Percentiles rank a stretch among this genome's conserved stretches.
These are phyloP conservation scores for Lagopus leucura DNA, from an alignment of 2,113 vertebrate species.

Conservation along the genomic window DNA sequence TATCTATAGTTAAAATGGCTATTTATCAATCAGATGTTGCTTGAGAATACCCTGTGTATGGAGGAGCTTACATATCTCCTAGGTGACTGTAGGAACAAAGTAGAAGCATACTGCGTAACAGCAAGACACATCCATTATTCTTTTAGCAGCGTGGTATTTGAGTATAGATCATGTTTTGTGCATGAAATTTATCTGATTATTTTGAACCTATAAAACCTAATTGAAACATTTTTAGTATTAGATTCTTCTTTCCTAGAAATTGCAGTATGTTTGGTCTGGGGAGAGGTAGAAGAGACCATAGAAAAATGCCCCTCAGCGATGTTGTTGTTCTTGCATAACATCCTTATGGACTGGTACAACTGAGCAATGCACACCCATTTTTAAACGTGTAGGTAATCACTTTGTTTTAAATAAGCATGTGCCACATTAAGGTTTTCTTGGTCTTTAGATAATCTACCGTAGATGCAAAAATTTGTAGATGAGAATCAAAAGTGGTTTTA, in stretches of 20 bases:
- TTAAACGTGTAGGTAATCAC: not conserved
- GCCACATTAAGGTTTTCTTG: not conserved
- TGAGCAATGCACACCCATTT: not conserved
- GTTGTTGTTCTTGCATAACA: not conserved
- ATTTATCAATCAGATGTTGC: conserved; percentile 24
- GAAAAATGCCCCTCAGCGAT: not conserved
- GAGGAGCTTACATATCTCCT: conserved; percentile 30
- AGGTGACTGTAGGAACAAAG: conserved; percentile 16
- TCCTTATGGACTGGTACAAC: not conserved
- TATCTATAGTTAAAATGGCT: conserved; percentile 40
- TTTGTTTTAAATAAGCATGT: not conserved
- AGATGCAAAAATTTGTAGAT: not conserved
- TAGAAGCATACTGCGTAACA: not conserved
- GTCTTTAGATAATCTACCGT: not conserved
- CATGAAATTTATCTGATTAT: not conserved
- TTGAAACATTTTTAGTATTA: not conserved
- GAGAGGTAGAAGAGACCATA: not conserved
- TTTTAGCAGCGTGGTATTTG: not conserved
- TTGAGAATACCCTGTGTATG: conserved; percentile 53
- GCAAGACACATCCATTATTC: not conserved
- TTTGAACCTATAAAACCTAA: not conserved
- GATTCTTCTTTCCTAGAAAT: not conserved
- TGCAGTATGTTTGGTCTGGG: not conserved
- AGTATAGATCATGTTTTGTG: not conserved
- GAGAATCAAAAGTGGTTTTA: conserved; percentile 58